These are phyloP conservation scores for Idaea biselata DNA, from an alignment of 2,888 invertebrate species.

Conservation along the genomic window DNA sequence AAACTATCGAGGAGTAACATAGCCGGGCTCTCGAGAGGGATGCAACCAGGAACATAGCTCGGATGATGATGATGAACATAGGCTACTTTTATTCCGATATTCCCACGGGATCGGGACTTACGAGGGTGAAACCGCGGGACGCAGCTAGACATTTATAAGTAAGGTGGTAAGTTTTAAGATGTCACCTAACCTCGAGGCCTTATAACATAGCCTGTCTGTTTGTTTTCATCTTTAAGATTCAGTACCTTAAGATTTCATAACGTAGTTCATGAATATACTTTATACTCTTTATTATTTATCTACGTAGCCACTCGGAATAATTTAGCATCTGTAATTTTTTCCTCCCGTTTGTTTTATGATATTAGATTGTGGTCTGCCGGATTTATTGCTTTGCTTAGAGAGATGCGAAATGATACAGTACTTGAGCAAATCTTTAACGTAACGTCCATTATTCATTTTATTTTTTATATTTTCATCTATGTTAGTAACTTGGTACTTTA, in stretches of 20 bases:
- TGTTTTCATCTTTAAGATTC: background rate
- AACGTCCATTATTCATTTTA: background rate
- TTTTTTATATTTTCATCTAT: background rate
- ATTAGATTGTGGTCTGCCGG: background rate
- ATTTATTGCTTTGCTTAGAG: background rate
- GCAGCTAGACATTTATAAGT: too few species aligned
- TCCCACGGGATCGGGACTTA: too few species aligned
- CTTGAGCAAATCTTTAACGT: background rate
- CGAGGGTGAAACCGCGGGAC: too few species aligned
- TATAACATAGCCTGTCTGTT: background rate
- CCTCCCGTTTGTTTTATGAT: slow-evolving; percentile 1
- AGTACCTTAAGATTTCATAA: background rate
- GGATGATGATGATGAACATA: too few species aligned
- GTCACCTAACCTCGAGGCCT: too few species aligned
- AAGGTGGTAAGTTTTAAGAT: too few species aligned
- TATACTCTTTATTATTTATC: background rate
- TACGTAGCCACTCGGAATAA: background rate
- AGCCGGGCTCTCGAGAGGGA: too few species aligned
- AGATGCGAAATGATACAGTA: background rate
- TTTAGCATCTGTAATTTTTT: background rate
- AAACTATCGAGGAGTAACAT: too few species aligned
- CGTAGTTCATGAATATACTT: background rate
- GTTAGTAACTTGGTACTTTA: too few species aligned
- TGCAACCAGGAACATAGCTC: too few species aligned
- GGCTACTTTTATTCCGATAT: too few species aligned